Evolutionary conservation across 2,888 invertebrate species (phyloP).

Genomic region (Agriotes lineatus): DNA sequence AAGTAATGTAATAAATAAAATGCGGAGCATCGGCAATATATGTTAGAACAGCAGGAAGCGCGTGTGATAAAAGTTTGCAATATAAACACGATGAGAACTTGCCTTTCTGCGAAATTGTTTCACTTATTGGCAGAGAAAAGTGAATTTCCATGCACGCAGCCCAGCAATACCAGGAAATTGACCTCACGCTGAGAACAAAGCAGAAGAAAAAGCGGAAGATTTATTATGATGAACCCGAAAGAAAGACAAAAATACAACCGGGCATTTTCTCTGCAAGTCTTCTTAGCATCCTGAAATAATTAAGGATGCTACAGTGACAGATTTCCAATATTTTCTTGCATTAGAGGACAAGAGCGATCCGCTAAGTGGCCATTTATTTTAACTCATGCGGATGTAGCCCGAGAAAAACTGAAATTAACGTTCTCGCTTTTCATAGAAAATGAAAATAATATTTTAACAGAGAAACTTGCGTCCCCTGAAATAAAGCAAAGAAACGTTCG

Average conservation of each 20-base stretch:
- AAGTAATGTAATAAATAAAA: conserved; percentile 22
- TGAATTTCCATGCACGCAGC: conserved; percentile 15
- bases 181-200: conserved; percentile 17
- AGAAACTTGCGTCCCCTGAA: conserved; percentile 7
- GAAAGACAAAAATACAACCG: conserved; percentile 28
- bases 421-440: conserved; percentile 30
- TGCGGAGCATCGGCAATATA: conserved; percentile 7
- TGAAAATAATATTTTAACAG: conserved; percentile 40
- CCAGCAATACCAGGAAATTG: conserved; percentile 17
- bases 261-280: conserved; percentile 31
- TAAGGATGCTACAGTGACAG: conserved; percentile 36
- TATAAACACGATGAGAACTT: conserved; percentile 17
- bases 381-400: conserved; percentile 31
- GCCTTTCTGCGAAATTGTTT: conserved; percentile 17
- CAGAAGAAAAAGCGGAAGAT: conserved; percentile 24
- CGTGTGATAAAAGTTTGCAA: conserved; percentile 18
- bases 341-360: conserved; percentile 36
- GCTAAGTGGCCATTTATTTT: conserved; percentile 39
- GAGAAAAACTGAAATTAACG: conserved; percentile 39
- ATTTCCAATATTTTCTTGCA: conserved; percentile 39
- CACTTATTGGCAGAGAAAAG: conserved; percentile 18
- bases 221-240: conserved; percentile 34
- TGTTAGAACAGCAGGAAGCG: conserved; percentile 5
- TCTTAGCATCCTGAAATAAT: conserved; percentile 35
- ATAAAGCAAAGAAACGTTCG: conserved; percentile 11